Evolutionary conservation across 2,797 vertebrate species (phyloP).

Genomic region (Simalia tracyae): DNA sequence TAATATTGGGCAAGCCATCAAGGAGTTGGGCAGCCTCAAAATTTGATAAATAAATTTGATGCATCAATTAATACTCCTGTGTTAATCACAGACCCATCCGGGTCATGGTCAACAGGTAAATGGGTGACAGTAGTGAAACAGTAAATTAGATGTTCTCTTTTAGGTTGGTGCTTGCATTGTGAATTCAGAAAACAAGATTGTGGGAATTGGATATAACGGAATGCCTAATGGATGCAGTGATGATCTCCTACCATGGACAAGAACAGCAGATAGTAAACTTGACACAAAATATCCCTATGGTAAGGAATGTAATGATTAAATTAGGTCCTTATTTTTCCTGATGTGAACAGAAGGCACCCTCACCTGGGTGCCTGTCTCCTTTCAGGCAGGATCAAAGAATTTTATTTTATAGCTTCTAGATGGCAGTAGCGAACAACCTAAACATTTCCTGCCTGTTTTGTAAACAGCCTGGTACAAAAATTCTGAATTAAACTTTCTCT

Average conservation of each 20-base stretch:
- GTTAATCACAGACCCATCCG: background rate
- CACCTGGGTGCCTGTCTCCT: background rate
- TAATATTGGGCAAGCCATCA: background rate
- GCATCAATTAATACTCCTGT: background rate
- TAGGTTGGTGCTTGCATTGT: constrained; percentile 97
- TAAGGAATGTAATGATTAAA: constrained; percentile 54
- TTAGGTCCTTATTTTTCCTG: background rate
- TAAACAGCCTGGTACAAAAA: background rate
- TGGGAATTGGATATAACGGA: constrained; percentile 94
- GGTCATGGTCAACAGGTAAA: background rate
- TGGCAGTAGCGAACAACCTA: background rate
- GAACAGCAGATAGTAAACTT: constrained; percentile 78
- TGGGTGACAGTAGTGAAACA: background rate
- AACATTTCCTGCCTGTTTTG: background rate
- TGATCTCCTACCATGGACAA: constrained; percentile 87
- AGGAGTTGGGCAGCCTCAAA: background rate
- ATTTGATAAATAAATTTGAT: background rate
- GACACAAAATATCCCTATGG: constrained; percentile 93
- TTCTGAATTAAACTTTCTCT: background rate
- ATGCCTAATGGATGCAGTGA: constrained; percentile 96
- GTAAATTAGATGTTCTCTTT: constrained; percentile 35
- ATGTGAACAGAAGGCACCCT: background rate
- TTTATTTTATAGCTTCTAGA: background rate
- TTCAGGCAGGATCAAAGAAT: background rate
- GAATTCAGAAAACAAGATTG: constrained; percentile 93